These are phyloP conservation scores for Leptobrachium ailaonicum DNA, from an alignment of 2,113 vertebrate species.

Conservation along the genomic window DNA sequence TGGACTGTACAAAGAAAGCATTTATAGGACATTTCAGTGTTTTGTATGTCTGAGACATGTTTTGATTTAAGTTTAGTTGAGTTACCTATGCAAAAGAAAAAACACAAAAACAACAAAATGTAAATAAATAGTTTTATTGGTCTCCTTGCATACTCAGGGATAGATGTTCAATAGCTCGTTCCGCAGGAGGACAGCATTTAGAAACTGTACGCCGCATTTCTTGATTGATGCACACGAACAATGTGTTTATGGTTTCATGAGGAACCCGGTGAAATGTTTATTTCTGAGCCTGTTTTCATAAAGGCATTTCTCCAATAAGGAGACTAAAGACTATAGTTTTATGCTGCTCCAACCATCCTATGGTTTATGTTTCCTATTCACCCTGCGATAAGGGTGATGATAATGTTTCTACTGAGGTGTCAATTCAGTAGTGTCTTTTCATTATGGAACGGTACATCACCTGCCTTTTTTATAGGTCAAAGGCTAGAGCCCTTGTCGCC, in stretches of 20 bases:
- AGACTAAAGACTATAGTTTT: neutral
- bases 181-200: neutral
- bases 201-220: neutral
- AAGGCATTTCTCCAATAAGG: neutral
- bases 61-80: neutral
- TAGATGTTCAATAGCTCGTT: neutral
- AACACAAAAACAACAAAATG: neutral
- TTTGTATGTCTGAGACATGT: neutral
- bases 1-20: neutral
- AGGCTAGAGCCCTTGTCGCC: neutral
- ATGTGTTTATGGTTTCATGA: neutral
- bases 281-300: neutral
- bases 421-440: neutral
- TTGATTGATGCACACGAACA: neutral
- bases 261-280: neutral
- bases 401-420: neutral
- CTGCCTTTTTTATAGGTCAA: neutral
- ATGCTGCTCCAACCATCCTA: neutral
- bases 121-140: neutral
- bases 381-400: neutral
- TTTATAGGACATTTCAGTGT: neutral
- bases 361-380: neutral
- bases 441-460: neutral
- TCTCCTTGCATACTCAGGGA: slow-evolving; percentile 11
- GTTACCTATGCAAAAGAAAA: neutral